Evolutionary conservation across 1,140 invertebrate species (phyloP), one percentile per base, ranked within the genome.

Genomic region (Fragariocoptes setiger): DNA sequence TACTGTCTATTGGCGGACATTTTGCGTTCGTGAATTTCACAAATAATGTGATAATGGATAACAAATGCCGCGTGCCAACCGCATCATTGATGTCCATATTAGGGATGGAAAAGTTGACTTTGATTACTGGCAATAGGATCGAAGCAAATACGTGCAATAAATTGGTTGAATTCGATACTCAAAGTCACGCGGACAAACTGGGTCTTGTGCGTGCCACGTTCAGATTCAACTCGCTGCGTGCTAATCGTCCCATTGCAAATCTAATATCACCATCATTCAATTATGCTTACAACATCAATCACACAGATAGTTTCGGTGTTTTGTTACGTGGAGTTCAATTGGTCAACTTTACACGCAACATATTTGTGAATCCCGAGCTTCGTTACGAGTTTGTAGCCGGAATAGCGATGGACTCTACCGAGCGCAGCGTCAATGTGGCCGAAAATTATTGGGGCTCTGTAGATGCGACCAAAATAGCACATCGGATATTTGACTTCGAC

Each of bases 401-500:
- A 2, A 72, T 86, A 2, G 68, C 65, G 53, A 83, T 77, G 1
- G 77, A 80, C 0, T 74, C 75, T 44, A 65, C 92, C 0, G 71
- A 83, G 45, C 86, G 80, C 49, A 65, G 65, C 36, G 59, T 99
- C 5, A 74, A 95, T 54, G 80, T 82, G 0, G 65, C 63, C 14
- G 72, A 88, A 53, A 99, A 97, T 56, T 99, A 78, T 76, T 99
- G 90, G 88, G 88, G 86, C 5, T 72, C 69, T 3, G 57, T 57
- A 2, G 65, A 75, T 41, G 64, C 73, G 35, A 54, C 54, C 4
- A 57, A 63, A 21, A 94, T 99, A 20, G 64, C 69, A 46, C 64
- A 70, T 38, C 67, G 72, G 53, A 90, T 99, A 48, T 97, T 99
- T 56, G 92, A 97, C 61, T 94, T 97, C 62, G 85, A 99, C 56